These are phyloP conservation scores for Gymnosoma rotundatum DNA, from an alignment of 2,888 invertebrate species.

Conservation along the genomic window DNA sequence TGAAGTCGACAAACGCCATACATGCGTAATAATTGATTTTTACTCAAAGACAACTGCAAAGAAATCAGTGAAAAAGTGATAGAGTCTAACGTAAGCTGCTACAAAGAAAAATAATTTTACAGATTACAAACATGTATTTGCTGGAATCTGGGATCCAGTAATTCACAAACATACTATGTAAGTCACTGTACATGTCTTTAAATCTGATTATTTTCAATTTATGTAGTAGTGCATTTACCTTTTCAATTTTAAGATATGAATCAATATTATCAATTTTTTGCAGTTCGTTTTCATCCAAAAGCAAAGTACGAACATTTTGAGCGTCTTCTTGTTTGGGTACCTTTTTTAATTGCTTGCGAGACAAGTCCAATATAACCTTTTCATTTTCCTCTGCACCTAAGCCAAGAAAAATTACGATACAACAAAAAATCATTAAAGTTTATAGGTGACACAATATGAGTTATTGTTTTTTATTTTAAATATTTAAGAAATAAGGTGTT, in stretches of 20 bases:
- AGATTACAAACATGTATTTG: too few species aligned
- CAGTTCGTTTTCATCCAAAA: slow-evolving; percentile 93
- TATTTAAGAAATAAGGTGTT: slow-evolving; percentile 3
- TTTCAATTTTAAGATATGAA: slow-evolving; percentile 89
- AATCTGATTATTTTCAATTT: background rate
- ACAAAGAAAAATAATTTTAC: too few species aligned
- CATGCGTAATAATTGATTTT: slow-evolving; percentile 94
- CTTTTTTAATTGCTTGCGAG: slow-evolving; percentile 91
- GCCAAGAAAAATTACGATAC: background rate
- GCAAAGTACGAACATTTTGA: slow-evolving; percentile 86
- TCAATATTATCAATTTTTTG: slow-evolving; percentile 94
- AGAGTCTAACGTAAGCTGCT: too few species aligned
- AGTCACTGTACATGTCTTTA: background rate
- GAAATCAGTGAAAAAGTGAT: slow-evolving; percentile 22
- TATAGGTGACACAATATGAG: slow-evolving; percentile 28
- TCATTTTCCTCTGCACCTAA: slow-evolving; percentile 80
- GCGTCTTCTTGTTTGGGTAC: slow-evolving; percentile 88
- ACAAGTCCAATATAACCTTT: slow-evolving; percentile 86
- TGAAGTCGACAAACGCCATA: slow-evolving; percentile 91
- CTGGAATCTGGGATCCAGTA: too few species aligned
- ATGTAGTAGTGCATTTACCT: slow-evolving; percentile 83
- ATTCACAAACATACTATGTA: too few species aligned
- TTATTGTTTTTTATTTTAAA: slow-evolving; percentile 3
- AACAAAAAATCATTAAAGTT: background rate
- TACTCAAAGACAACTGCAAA: slow-evolving; percentile 90